These are phyloP conservation scores for Parazoanthus darwini DNA, from an alignment of 92 coral and sea anemone genomes.

Conservation along the genomic window DNA sequence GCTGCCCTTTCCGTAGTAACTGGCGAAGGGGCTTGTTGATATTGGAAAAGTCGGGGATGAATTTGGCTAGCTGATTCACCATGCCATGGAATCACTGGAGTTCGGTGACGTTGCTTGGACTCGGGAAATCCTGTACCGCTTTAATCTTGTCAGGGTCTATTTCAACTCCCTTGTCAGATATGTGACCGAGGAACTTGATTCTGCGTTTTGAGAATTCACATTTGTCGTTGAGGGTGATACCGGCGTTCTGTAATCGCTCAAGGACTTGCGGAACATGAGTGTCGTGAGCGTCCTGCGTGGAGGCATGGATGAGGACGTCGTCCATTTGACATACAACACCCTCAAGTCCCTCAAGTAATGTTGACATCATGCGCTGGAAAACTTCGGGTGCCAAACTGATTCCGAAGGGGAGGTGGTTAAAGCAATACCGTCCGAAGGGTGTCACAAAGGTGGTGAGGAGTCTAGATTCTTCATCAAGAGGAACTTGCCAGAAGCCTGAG, in stretches of 20 bases:
- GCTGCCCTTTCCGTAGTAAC: too few species aligned
- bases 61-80: too few species aligned
- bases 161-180: too few species aligned
- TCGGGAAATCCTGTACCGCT: too few species aligned
- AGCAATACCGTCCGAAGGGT: conserved; percentile 52
- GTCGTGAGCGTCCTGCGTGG: conserved; percentile 40
- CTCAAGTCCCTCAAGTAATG: conserved; percentile 38
- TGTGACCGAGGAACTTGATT: too few species aligned
- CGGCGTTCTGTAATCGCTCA: conserved; percentile 42
- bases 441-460: not conserved
- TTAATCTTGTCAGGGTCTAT: too few species aligned
- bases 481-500: conserved; percentile 53
- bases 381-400: conserved; percentile 46
- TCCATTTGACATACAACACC: conserved; percentile 51
- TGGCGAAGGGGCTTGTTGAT: too few species aligned
- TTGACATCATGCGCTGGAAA: conserved; percentile 47
- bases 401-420: conserved; percentile 54
- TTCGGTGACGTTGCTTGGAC: too few species aligned
- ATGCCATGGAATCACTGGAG: too few species aligned
- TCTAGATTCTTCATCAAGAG: conserved; percentile 27
- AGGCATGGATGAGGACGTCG: conserved; percentile 57
- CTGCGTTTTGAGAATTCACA: too few species aligned
- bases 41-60: too few species aligned
- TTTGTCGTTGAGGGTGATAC: not conserved
- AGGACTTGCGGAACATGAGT: conserved; percentile 24